phyloP scores from a whole-genome alignment of 2,888 invertebrate species.

The Athrips mouffetella region DNA sequence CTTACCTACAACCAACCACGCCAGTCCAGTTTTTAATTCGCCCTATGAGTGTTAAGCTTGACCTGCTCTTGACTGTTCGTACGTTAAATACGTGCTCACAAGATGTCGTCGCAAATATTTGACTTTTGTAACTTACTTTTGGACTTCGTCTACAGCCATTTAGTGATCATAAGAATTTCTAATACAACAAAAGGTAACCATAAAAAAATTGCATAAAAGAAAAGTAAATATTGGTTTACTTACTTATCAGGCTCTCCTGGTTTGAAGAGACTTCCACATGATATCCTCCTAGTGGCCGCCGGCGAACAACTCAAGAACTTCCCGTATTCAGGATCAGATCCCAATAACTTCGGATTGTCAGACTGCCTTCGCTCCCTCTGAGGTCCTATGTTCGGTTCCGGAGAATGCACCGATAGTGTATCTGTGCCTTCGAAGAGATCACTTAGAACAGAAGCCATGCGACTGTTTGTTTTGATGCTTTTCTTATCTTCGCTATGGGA shows the following conservation, averaged over 20 bases:
- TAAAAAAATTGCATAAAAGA: too few species aligned
- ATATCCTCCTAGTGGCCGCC: constrained; percentile 92
- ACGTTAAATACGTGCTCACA: too few species aligned
- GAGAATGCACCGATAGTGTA: constrained; percentile 61
- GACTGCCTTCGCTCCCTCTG: constrained; percentile 69
- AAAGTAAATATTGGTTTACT: constrained; percentile 36
- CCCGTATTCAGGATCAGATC: constrained; percentile 81
- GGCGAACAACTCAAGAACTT: constrained; percentile 86
- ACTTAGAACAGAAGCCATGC: constrained; percentile 70
- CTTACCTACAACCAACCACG: too few species aligned
- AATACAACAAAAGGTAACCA: too few species aligned
- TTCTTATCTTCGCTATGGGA: constrained; percentile 80
- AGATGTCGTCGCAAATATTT: too few species aligned
- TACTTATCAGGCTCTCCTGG: constrained; percentile 82
- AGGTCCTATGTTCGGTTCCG: constrained; percentile 67
- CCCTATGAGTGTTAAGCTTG: too few species aligned
- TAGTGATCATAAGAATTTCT: too few species aligned
- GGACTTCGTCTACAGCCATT: too few species aligned
- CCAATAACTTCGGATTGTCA: constrained; percentile 80
- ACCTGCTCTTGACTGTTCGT: too few species aligned
- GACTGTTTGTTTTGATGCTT: constrained; percentile 57
- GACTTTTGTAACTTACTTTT: too few species aligned
- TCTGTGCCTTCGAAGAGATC: constrained; percentile 66
- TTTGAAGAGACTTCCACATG: constrained; percentile 93
- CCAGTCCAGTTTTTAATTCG: too few species aligned